A percentile compares a stretch with the other conserved stretches of the same genome.
Evolutionary conservation across 2,113 vertebrate genomes (phyloP).

Genomic region (Astatoreochromis straeleni): DNA sequence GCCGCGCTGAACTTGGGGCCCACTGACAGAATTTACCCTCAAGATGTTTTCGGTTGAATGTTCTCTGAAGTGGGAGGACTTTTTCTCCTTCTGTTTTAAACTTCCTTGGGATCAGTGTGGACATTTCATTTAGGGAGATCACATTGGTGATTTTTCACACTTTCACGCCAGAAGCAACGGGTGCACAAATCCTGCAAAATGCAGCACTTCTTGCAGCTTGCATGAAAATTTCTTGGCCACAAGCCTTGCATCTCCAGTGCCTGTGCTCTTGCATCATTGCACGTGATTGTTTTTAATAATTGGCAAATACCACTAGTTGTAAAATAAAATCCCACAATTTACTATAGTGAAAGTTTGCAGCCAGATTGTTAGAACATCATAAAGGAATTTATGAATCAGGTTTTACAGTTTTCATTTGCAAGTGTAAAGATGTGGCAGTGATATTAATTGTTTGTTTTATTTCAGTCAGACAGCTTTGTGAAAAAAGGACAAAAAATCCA

Average conservation of each 20-base stretch:
- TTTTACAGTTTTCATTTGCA: not conserved
- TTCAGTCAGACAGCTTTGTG: not conserved
- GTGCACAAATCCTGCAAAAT: not conserved
- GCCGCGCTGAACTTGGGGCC: slow-evolving; percentile 29
- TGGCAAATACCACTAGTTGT: not conserved
- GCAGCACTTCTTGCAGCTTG: not conserved
- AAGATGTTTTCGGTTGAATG: slow-evolving; percentile 48
- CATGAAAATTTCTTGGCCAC: not conserved
- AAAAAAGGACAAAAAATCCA: not conserved
- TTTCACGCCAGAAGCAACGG: not conserved
- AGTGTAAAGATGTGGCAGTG: not conserved
- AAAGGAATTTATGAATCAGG: not conserved
- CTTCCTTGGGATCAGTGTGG: not conserved
- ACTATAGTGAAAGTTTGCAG: not conserved
- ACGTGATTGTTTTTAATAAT: not conserved
- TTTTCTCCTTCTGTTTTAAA: slow-evolving; percentile 30
- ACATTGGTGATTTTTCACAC: not conserved
- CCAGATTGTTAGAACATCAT: not conserved
- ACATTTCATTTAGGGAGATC: not conserved
- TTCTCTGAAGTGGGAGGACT: slow-evolving; percentile 19
- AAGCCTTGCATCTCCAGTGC: not conserved
- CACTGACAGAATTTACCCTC: slow-evolving; percentile 39
- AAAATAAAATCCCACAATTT: not conserved
- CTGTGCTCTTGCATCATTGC: not conserved
- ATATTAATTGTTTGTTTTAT: not conserved